phyloP scores from a whole-genome alignment of 2,113 vertebrate species.

The Gymnobelideus leadbeateri region DNA sequence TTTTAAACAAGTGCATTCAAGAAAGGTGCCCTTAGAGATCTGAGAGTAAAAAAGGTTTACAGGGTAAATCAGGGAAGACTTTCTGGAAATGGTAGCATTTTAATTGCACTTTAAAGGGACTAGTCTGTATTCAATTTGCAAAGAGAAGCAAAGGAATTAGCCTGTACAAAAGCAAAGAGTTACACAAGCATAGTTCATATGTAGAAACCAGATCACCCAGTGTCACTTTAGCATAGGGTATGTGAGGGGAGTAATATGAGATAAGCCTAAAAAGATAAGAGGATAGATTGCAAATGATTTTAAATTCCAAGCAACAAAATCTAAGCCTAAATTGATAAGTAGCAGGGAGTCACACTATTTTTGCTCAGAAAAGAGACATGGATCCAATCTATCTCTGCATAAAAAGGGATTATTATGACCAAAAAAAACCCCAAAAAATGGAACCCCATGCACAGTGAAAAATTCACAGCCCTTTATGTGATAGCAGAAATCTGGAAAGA shows the following conservation, averaged over 20 bases:
- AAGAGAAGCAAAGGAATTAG: neutral
- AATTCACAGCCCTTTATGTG: neutral
- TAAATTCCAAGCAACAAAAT: neutral
- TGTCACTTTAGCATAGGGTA: neutral
- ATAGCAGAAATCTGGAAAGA: neutral
- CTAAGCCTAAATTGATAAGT: neutral
- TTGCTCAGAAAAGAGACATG: neutral
- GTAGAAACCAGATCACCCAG: neutral
- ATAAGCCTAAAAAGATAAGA: neutral
- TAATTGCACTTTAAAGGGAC: neutral
- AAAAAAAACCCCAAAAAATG: neutral
- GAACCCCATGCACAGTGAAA: neutral
- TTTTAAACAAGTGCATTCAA: neutral
- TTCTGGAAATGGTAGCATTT: neutral
- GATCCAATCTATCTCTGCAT: neutral
- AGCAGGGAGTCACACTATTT: neutral
- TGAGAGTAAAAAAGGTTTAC: neutral
- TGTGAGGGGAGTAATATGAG: neutral
- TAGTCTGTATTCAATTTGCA: neutral
- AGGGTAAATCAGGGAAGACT: neutral
- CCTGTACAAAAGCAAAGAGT: neutral
- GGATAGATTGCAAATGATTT: neutral
- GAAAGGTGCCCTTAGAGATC: neutral
- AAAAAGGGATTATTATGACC: neutral
- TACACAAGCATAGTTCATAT: neutral